Conservation (phyloP, 2,113 vertebrate species). For the Phycodurus eques region DNA sequence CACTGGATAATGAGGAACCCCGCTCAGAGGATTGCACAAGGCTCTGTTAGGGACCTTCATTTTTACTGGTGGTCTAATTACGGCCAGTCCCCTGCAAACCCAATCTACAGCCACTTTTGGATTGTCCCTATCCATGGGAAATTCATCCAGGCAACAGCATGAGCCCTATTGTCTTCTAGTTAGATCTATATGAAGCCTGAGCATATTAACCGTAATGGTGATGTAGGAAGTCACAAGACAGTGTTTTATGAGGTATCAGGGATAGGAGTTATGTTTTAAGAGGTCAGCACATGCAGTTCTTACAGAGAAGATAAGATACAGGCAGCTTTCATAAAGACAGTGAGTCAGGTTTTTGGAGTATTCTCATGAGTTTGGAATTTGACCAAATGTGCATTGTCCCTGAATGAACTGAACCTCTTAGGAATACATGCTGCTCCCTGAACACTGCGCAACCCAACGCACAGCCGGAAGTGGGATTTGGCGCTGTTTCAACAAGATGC, state of each 20-base stretch:
- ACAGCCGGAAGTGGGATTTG: slow-evolving; percentile 41
- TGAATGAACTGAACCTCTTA: slow-evolving; percentile 48
- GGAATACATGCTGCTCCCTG: slow-evolving; percentile 54
- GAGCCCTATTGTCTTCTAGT: not conserved
- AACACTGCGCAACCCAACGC: slow-evolving; percentile 42
- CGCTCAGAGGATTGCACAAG: slow-evolving; percentile 48
- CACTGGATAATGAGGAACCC: slow-evolving; percentile 48
- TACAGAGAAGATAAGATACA: slow-evolving; percentile 3
- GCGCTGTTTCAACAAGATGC: slow-evolving; percentile 43
- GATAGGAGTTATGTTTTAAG: slow-evolving; percentile 1
- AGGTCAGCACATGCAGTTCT: slow-evolving; percentile 16
- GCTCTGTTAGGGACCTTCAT: slow-evolving; percentile 33
- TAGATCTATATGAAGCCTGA: not conserved
- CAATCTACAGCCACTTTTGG: slow-evolving; percentile 16
- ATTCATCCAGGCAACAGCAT: slow-evolving; percentile 10
- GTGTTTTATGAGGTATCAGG: not conserved
- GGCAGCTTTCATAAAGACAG: slow-evolving; percentile 27
- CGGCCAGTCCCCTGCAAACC: not conserved
- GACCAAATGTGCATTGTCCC: slow-evolving; percentile 43
- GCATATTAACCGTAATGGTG: not conserved
- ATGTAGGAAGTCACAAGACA: not conserved
- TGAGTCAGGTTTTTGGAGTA: slow-evolving; percentile 18
- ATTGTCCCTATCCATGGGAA: not conserved
- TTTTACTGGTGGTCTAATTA: slow-evolving; percentile 34
- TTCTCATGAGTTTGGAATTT: slow-evolving; percentile 37